phyloP scores from a whole-genome alignment of 1,140 invertebrate species.

The Coenobita brevimanus region DNA sequence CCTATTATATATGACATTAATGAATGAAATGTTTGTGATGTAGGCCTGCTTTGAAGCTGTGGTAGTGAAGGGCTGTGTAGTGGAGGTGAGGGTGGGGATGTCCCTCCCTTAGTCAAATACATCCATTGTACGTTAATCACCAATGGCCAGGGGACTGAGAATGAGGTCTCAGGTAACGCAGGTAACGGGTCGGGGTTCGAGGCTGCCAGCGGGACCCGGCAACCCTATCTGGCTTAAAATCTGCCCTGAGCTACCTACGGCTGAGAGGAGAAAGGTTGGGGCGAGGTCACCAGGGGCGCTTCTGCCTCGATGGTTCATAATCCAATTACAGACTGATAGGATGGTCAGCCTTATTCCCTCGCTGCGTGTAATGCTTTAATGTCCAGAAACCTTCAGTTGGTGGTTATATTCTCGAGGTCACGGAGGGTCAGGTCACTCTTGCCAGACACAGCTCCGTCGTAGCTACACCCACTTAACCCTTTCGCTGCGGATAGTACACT shows the following conservation, averaged over 20 bases:
- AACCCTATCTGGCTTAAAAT: constrained; percentile 23
- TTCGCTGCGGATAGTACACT: neutral
- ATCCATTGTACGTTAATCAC: too few relatives aligned
- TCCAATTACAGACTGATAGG: constrained; percentile 24
- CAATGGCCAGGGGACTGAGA: too few relatives aligned
- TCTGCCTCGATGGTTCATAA: constrained; percentile 47
- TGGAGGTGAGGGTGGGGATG: too few relatives aligned
- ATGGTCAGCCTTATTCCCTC: neutral
- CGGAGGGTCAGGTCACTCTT: constrained; percentile 31
- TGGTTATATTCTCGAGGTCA: constrained; percentile 39
- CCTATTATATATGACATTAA: too few relatives aligned
- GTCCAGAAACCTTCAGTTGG: constrained; percentile 28
- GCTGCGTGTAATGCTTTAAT: constrained; percentile 20
- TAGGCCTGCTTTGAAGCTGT: too few relatives aligned
- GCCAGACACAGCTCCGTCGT: neutral
- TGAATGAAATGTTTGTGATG: too few relatives aligned
- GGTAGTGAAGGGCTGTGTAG: too few relatives aligned
- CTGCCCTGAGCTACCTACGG: constrained; percentile 33
- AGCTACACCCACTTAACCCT: neutral
- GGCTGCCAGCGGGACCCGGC: neutral
- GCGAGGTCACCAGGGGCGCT: constrained; percentile 23
- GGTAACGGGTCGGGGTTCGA: neutral
- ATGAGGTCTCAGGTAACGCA: neutral
- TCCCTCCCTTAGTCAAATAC: too few relatives aligned
- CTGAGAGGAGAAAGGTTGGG: neutral